Conservation (phyloP, 1,140 invertebrate species). For the Harpegnathos saltator region DNA sequence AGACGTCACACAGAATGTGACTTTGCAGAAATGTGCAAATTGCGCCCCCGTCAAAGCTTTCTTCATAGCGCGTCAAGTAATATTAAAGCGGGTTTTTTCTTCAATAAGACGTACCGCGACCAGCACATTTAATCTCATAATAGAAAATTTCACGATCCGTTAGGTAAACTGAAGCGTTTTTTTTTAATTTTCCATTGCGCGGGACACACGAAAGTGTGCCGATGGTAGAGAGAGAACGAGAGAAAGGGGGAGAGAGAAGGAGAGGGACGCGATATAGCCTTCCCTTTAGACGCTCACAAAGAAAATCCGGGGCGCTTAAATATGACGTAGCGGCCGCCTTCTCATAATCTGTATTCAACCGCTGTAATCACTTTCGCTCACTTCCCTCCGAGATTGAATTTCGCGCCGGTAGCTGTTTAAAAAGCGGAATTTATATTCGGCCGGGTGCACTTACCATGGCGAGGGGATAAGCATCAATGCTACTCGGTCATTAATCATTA, state of each 20-base stretch:
- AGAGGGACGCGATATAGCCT: slow-evolving; percentile 30
- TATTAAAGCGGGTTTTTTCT: slow-evolving; percentile 19
- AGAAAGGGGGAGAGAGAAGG: slow-evolving; percentile 12
- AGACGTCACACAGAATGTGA: neutral
- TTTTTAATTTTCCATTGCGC: slow-evolving; percentile 25
- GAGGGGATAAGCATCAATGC: slow-evolving; percentile 57
- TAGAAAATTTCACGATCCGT: slow-evolving; percentile 57
- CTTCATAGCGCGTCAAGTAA: slow-evolving; percentile 9
- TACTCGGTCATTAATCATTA: slow-evolving; percentile 65
- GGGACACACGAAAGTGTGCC: neutral
- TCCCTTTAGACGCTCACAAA: slow-evolving; percentile 48
- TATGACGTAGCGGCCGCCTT: slow-evolving; percentile 23
- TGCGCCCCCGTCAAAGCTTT: slow-evolving; percentile 20
- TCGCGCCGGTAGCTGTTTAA: slow-evolving; percentile 34
- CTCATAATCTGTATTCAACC: slow-evolving; percentile 52
- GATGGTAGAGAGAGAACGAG: neutral
- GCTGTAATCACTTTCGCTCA: slow-evolving; percentile 58
- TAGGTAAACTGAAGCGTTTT: slow-evolving; percentile 37
- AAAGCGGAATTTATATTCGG: slow-evolving; percentile 65
- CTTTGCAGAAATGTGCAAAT: slow-evolving; percentile 2
- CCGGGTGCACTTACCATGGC: neutral
- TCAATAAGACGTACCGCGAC: slow-evolving; percentile 8
- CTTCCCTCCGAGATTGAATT: slow-evolving; percentile 40
- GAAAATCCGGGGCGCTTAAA: slow-evolving; percentile 51
- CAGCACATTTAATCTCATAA: slow-evolving; percentile 51